phyloP scores from a whole-genome alignment of 30 jellyfish, hydroid and myxozoan genomes.

The Catostylus mosaicus region DNA sequence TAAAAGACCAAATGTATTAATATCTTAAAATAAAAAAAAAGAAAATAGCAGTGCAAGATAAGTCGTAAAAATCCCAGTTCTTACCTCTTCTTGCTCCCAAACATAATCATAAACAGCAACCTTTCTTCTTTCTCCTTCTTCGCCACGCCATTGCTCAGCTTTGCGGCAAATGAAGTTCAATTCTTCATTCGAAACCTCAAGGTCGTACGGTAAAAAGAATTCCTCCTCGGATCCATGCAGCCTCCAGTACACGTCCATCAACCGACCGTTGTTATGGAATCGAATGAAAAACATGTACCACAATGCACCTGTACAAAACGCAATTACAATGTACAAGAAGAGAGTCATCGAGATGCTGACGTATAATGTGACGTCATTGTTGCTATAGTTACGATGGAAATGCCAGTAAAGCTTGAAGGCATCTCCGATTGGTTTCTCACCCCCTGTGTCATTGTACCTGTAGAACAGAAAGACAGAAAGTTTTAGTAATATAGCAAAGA shows the following conservation, averaged over 20 bases:
- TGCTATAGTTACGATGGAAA: constrained; percentile 85
- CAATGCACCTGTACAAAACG: constrained; percentile 73
- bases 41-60: no score
- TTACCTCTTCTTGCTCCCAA: constrained; percentile 95
- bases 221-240: constrained; percentile 86
- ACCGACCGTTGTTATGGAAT: constrained; percentile 90
- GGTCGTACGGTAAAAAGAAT: constrained; percentile 84
- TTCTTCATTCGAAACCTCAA: constrained; percentile 89
- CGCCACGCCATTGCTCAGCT: constrained; percentile 99
- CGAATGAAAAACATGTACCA: constrained; percentile 85
- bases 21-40: no score
- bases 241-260: constrained; percentile 97
- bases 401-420: constrained; percentile 97
- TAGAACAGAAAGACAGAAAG: no score
- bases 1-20: no score
- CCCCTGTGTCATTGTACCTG: constrained; percentile 75
- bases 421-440: constrained; percentile 86
- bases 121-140: constrained; percentile 92
- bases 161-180: constrained; percentile 74
- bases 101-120: constrained; percentile 90
- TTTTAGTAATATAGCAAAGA: no score
- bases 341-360: constrained; percentile 85
- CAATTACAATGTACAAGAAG: constrained; percentile 74
- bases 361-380: constrained; percentile 81
- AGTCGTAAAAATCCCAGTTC: no score